Evolutionary conservation across 1,140 invertebrate species (phyloP).

Genomic region (Meloidogyne hapla): DNA sequence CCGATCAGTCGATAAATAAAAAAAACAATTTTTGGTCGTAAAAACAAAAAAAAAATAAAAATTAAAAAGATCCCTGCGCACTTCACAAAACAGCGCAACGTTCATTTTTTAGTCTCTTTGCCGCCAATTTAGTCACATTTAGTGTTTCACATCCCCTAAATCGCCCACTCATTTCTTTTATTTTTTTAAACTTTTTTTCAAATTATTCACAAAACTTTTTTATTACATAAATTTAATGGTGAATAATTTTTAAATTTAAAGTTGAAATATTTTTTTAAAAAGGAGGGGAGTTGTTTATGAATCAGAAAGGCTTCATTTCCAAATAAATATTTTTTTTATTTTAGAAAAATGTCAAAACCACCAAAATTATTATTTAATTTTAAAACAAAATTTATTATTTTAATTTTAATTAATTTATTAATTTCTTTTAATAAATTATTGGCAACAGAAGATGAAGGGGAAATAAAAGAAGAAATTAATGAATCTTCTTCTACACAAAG

Average conservation of each 20-base stretch:
- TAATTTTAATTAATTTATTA: not conserved
- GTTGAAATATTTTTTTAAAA: no score
- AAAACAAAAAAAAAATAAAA: not conserved
- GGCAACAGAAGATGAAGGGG: not conserved
- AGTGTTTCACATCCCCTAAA: not conserved
- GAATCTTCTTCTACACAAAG: not conserved
- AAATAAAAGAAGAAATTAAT: not conserved
- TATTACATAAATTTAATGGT: no score
- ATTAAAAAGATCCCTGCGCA: not conserved
- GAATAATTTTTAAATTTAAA: no score
- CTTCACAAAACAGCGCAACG: constrained; percentile 4
- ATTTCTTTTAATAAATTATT: not conserved
- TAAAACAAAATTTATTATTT: not conserved
- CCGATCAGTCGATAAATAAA: not conserved
- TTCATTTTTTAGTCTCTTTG: not conserved
- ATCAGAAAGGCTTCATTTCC: no score
- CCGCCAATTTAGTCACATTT: not conserved
- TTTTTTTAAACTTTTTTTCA: not conserved
- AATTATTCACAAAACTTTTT: not conserved
- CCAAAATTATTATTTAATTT: not conserved
- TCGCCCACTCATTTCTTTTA: constrained; percentile 1
- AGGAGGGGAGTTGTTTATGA: no score
- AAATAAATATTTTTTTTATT: no score
- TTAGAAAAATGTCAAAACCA: not conserved
- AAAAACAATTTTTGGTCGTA: not conserved